Percentiles rank a stretch among this genome's conserved stretches.
Evolutionary conservation across 2,797 vertebrate genomes (phyloP).

Genomic region (Helostoma temminkii): DNA sequence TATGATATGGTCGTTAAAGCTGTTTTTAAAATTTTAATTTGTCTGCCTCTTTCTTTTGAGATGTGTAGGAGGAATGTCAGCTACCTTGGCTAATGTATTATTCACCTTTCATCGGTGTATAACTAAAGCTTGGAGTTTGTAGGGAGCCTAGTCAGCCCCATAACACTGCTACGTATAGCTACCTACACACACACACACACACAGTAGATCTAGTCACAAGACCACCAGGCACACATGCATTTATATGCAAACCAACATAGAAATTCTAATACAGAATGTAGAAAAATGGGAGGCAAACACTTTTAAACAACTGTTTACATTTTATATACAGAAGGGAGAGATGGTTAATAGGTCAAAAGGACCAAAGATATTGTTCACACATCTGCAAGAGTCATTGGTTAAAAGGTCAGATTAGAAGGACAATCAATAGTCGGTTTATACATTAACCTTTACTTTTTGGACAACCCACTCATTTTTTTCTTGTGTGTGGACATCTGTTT

Average conservation of each 20-base stretch:
- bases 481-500: not conserved
- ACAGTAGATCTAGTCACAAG: constrained; percentile 65
- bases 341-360: constrained; percentile 8
- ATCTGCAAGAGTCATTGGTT: constrained; percentile 31
- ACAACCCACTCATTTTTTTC: constrained; percentile 22
- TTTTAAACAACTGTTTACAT: not conserved
- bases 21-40: constrained; percentile 48
- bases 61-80: constrained; percentile 53
- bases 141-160: constrained; percentile 46
- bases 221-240: constrained; percentile 74
- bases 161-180: no score
- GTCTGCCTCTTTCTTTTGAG: constrained; percentile 48
- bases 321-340: not conserved
- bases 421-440: constrained; percentile 59
- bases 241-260: constrained; percentile 43
- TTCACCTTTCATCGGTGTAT: constrained; percentile 85
- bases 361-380: not conserved
- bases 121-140: constrained; percentile 81
- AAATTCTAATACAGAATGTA: constrained; percentile 1
- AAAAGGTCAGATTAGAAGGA: constrained; percentile 44
- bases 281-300: not conserved
- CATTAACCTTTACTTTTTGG: constrained; percentile 51
- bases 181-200: constrained; percentile 45
- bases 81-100: constrained; percentile 82
- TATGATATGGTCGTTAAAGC: constrained; percentile 12